Percentiles rank a stretch among this genome's conserved stretches.
These are phyloP conservation scores for Geothlypis trichas DNA, from an alignment of 2,113 vertebrate genomes.

Conservation along the genomic window DNA sequence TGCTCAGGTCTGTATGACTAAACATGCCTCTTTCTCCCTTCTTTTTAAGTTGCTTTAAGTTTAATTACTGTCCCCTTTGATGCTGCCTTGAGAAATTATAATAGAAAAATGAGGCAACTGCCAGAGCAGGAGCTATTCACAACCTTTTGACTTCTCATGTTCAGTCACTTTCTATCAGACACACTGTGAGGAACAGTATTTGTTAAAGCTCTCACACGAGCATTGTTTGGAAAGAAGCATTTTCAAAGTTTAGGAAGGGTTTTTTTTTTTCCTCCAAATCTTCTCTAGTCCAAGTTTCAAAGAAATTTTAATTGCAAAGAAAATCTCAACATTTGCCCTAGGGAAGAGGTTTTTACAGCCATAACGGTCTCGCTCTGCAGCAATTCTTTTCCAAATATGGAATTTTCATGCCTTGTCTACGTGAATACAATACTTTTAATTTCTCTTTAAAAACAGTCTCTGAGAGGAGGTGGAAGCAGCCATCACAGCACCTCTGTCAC, in stretches of 20 bases:
- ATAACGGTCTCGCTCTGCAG: constrained; percentile 61
- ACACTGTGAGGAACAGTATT: constrained; percentile 23
- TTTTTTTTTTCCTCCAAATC: constrained; percentile 66
- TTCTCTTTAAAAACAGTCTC: constrained; percentile 24
- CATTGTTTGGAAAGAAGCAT: constrained; percentile 60
- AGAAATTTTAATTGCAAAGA: constrained; percentile 84
- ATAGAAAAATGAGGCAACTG: background rate
- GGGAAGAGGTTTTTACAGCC: constrained; percentile 68
- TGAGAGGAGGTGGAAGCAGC: background rate
- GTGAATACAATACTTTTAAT: constrained; percentile 59
- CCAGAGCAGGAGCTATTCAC: background rate
- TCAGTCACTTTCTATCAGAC: background rate
- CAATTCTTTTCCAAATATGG: constrained; percentile 68
- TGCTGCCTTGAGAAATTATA: background rate
- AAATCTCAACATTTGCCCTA: constrained; percentile 74
- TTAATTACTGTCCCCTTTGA: constrained; percentile 12
- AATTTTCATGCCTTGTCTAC: constrained; percentile 71
- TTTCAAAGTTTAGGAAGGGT: constrained; percentile 60
- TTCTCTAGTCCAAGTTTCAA: constrained; percentile 77
- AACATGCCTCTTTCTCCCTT: background rate
- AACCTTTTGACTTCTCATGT: background rate
- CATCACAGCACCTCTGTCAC: background rate
- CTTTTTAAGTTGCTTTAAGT: background rate
- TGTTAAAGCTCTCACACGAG: constrained; percentile 52
- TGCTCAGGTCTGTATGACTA: background rate